Conservation (phyloP, 1,140 invertebrate species). For the Heliconius nattereri region DNA sequence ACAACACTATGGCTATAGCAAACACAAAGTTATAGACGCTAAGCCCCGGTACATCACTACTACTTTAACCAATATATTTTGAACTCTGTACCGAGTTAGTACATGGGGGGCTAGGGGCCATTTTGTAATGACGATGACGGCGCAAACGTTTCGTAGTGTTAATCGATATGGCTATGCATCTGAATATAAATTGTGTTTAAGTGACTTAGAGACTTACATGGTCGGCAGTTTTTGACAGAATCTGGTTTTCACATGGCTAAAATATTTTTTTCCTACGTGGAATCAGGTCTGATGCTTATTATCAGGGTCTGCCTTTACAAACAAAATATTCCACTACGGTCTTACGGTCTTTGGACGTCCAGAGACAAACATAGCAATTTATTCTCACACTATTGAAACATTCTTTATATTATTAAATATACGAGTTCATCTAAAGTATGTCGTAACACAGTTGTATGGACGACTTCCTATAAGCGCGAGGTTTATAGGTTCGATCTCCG, state of each 20-base stretch:
- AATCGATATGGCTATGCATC: constrained; percentile 12
- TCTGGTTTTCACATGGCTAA: neutral
- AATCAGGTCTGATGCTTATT: too few relatives aligned
- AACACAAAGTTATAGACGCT: constrained; percentile 15
- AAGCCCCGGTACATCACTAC: constrained; percentile 11
- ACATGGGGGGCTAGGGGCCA: neutral
- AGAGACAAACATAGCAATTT: too few relatives aligned
- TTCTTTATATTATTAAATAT: too few relatives aligned
- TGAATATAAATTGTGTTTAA: constrained; percentile 15
- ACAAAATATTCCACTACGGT: too few relatives aligned
- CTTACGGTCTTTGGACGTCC: too few relatives aligned
- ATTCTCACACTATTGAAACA: too few relatives aligned
- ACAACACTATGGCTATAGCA: neutral
- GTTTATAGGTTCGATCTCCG: too few relatives aligned
- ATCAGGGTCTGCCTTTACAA: too few relatives aligned
- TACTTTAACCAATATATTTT: constrained; percentile 4
- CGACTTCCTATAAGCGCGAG: too few relatives aligned
- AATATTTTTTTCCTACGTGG: too few relatives aligned
- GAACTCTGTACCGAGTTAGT: neutral
- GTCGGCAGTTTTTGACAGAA: neutral
- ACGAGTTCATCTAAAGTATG: too few relatives aligned
- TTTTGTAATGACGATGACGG: constrained; percentile 14
- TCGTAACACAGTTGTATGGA: too few relatives aligned
- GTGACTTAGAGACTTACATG: neutral
- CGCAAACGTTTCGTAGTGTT: constrained; percentile 9